These are phyloP conservation scores for Hypomecis punctinalis DNA, from an alignment of 2,888 invertebrate species.

Conservation along the genomic window DNA sequence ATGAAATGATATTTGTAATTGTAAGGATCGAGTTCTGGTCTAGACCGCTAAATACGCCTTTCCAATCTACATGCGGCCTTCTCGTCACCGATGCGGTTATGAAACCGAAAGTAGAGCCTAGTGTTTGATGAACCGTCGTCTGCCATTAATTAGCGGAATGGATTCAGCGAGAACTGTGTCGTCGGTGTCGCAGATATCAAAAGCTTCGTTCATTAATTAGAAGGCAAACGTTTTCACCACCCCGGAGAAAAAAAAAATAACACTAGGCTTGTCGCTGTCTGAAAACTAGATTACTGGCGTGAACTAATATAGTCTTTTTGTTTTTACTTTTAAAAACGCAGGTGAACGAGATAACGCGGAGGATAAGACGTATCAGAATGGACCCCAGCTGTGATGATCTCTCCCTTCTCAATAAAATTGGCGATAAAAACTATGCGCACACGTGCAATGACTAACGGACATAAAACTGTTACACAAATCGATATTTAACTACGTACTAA, in stretches of 20 bases:
- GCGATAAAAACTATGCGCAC: slow-evolving; percentile 57
- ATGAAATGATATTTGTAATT: slow-evolving; percentile 7
- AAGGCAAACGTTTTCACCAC: slow-evolving; percentile 21
- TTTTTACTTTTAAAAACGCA: neutral
- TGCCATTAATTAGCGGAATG: slow-evolving; percentile 21
- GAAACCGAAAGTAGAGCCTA: slow-evolving; percentile 10
- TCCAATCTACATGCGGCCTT: slow-evolving; percentile 23
- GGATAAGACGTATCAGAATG: slow-evolving; percentile 16
- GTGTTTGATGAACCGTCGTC: slow-evolving; percentile 16
- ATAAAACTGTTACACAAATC: slow-evolving; percentile 41
- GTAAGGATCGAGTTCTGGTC: slow-evolving; percentile 28
- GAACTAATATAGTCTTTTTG: neutral
- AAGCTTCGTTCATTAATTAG: slow-evolving; percentile 32
- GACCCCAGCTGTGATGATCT: slow-evolving; percentile 29
- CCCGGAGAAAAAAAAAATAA: slow-evolving; percentile 5
- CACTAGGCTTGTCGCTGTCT: slow-evolving; percentile 15
- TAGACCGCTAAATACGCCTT: slow-evolving; percentile 41
- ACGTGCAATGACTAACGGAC: slow-evolving; percentile 56
- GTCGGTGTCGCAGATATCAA: slow-evolving; percentile 17
- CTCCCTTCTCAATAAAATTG: slow-evolving; percentile 41
- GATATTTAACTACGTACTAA: slow-evolving; percentile 12
- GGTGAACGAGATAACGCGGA: neutral
- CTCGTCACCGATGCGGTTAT: slow-evolving; percentile 15
- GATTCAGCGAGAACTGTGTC: slow-evolving; percentile 5
- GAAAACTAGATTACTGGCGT: slow-evolving; percentile 12